Base-by-base conservation (phyloP, 2,888 invertebrate species). In the Stomorhina lunata region DNA sequence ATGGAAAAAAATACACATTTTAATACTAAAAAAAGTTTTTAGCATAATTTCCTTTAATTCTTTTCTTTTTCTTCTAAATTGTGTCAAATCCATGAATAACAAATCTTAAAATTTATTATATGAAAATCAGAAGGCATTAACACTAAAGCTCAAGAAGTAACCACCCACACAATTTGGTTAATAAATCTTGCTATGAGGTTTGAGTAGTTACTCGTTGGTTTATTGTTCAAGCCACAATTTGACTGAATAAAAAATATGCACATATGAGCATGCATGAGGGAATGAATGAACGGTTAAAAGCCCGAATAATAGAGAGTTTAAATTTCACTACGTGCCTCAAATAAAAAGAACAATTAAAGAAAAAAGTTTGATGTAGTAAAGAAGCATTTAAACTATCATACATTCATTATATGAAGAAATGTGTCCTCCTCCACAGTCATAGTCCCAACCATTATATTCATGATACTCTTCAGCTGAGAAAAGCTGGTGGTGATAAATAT, bases 331-430 rank as follows among this genome's bases (percentile, higher is more conserved):
- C 17, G 25, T 72, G 53, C 9, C n/a, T 73, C 53, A 20, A 68
- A 68, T 71, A 34, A 75, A 82, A 71, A 79, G 82, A 82, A 82
- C 75, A 82, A 82, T 82, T 82, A 82, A 65, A 72, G 50, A 43
- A 43, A 61, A 69, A 76, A 75, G 79, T 79, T 79, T 75, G 68
- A 79, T 76, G n/a, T n/a, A n/a, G n/a, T n/a, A n/a, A n/a, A n/a
- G n/a, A 50, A 75, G 68, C 82, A 79, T 82, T 82, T 82, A 78
- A 81, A 81, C 71, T 80, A 63, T n/a, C 68, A 69, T 76, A 75
- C 65, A 80, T 68, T 69, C n/a, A n/a, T n/a, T n/a, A n/a, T n/a
- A n/a, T n/a, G n/a, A 80, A 55, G 45, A 40, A 71, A 69, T 50
- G 45, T 71, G 80, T 80, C 80, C 76, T 80, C 80, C 80, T 76